phyloP scores from a whole-genome alignment of 2,888 invertebrate genomes.

The Tholera decimalis region DNA sequence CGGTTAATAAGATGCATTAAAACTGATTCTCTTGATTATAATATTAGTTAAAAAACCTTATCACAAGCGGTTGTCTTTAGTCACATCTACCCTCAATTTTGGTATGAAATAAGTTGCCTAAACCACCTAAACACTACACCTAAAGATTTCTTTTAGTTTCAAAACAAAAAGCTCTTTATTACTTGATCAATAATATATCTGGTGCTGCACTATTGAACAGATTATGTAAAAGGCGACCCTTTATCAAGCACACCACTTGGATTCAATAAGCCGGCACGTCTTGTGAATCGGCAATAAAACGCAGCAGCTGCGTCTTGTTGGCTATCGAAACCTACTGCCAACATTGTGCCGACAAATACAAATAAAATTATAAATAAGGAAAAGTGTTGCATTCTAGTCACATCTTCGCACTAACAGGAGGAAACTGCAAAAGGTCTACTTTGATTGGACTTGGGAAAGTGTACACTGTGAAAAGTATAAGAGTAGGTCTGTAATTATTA shows the following conservation, averaged over 20 bases:
- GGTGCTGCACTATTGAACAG: background rate
- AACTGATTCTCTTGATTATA: too few species aligned
- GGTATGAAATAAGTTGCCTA: too few species aligned
- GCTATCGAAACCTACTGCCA: constrained; percentile 26
- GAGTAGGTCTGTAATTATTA: too few species aligned
- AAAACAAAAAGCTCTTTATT: background rate
- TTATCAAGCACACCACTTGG: constrained; percentile 21
- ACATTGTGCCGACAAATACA: constrained; percentile 54
- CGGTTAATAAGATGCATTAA: too few species aligned
- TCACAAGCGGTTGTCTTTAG: too few species aligned
- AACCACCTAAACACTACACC: too few species aligned
- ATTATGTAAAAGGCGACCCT: constrained; percentile 19
- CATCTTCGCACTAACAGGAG: constrained; percentile 12
- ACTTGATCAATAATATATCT: background rate
- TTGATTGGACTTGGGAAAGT: background rate
- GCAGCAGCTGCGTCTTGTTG: constrained; percentile 67
- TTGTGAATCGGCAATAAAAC: constrained; percentile 62
- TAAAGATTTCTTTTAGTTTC: too few species aligned
- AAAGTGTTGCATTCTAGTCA: constrained; percentile 67
- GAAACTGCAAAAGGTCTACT: constrained; percentile 24
- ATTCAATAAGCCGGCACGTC: constrained; percentile 52
- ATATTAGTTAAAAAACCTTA: too few species aligned
- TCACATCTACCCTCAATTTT: too few species aligned
- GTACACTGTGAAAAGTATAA: background rate
- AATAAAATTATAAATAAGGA: constrained; percentile 71